phyloP scores from a whole-genome alignment of 1,140 invertebrate genomes.

The Diploscapter pachys region DNA sequence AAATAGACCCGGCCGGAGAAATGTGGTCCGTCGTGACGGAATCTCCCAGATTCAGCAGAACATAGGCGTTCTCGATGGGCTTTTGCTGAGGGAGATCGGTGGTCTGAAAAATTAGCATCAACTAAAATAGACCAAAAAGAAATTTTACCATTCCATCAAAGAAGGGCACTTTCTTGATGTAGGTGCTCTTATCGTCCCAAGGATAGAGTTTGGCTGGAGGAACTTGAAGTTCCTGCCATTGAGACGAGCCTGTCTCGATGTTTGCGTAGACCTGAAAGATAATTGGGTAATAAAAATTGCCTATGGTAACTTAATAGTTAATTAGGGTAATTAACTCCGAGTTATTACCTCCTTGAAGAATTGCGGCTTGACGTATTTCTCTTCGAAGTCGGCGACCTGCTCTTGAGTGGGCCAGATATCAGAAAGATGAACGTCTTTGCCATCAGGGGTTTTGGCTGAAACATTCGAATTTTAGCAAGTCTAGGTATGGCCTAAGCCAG shows the following conservation, averaged over 20 bases:
- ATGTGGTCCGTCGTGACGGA: slow-evolving; percentile 82
- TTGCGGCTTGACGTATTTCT: slow-evolving; percentile 84
- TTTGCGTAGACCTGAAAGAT: slow-evolving; percentile 71
- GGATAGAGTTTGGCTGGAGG: slow-evolving; percentile 81
- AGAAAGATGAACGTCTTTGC: slow-evolving; percentile 70
- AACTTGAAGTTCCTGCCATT: slow-evolving; percentile 79
- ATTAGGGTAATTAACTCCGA: background rate
- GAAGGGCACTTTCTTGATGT: slow-evolving; percentile 95
- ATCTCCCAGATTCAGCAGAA: slow-evolving; percentile 72
- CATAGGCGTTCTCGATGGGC: slow-evolving; percentile 68
- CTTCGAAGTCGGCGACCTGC: slow-evolving; percentile 81
- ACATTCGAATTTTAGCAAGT: slow-evolving; percentile 2
- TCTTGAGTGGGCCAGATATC: slow-evolving; percentile 92
- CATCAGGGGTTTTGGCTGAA: slow-evolving; percentile 29
- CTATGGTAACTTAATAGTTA: too few species aligned
- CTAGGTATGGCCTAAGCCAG: too few species aligned
- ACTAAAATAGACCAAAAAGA: slow-evolving; percentile 7
- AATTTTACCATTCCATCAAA: slow-evolving; percentile 77
- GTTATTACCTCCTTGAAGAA: slow-evolving; percentile 82
- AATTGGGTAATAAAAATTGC: background rate
- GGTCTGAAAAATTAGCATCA: slow-evolving; percentile 54
- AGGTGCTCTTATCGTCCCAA: slow-evolving; percentile 85
- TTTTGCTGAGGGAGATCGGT: slow-evolving; percentile 60
- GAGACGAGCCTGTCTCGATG: slow-evolving; percentile 70
- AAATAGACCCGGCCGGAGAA: slow-evolving; percentile 93